phyloP scores from a whole-genome alignment of 2,797 vertebrate species.

The Schizothorax lantsangensis region DNA sequence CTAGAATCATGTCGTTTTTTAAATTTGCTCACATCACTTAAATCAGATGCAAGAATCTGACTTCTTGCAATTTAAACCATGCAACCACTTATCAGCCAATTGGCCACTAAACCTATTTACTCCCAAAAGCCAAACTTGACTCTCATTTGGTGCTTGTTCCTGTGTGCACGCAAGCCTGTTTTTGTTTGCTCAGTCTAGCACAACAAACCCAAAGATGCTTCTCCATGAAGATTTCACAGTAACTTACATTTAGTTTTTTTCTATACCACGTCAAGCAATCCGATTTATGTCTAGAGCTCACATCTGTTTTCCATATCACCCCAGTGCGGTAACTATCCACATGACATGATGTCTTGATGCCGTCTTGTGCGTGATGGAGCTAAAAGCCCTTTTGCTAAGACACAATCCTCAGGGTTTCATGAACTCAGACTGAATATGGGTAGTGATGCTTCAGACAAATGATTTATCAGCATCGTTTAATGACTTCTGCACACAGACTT shows the following conservation, averaged over 20 bases:
- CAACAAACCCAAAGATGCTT: conserved; percentile 7
- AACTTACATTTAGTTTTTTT: not conserved
- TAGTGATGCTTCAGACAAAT: conserved; percentile 23
- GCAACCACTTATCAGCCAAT: not conserved
- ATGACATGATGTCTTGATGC: conserved; percentile 29
- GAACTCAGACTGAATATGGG: conserved; percentile 10
- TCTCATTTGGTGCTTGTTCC: not conserved
- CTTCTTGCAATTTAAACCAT: not conserved
- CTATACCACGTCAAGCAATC: conserved; percentile 32
- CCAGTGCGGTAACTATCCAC: conserved; percentile 35
- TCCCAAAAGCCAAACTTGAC: not conserved
- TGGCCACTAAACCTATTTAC: not conserved
- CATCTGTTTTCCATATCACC: conserved; percentile 51
- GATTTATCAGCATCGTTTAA: conserved; percentile 27
- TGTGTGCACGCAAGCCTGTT: not conserved
- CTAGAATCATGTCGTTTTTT: not conserved
- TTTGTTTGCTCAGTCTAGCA: conserved; percentile 8
- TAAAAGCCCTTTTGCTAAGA: not conserved
- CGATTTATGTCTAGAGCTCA: conserved; percentile 36
- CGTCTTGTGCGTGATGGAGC: conserved; percentile 14
- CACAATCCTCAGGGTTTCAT: not conserved
- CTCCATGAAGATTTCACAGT: conserved; percentile 7
- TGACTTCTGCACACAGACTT: not conserved
- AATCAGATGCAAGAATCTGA: not conserved
- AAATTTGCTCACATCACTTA: not conserved